phyloP scores from a whole-genome alignment of 2,888 invertebrate genomes.

The Cybosia mesomella region DNA sequence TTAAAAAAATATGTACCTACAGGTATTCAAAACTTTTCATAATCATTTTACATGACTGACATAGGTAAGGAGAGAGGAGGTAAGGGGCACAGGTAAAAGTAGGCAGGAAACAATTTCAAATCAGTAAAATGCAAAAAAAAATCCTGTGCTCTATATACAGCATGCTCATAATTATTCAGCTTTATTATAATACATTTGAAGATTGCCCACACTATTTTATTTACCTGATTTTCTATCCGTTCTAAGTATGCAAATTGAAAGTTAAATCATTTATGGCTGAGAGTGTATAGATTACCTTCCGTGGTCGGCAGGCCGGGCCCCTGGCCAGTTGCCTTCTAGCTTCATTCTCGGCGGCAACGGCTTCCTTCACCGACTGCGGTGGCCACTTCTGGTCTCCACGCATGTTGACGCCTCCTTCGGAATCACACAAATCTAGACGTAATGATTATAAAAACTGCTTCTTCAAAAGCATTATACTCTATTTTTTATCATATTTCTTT shows the following conservation, averaged over 20 bases:
- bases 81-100: background rate
- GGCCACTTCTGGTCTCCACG: conserved; percentile 96
- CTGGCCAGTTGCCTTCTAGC: conserved; percentile 90
- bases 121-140: conserved; percentile 30
- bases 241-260: conserved; percentile 9
- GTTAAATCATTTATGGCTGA: background rate
- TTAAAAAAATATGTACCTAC: background rate
- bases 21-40: background rate
- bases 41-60: background rate
- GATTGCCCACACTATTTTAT: conserved; percentile 44
- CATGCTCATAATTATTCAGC: conserved; percentile 52
- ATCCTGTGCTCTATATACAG: conserved; percentile 48
- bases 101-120: conserved; percentile 9
- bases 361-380: conserved; percentile 91
- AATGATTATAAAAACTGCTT: conserved; percentile 24
- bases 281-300: conserved; percentile 82
- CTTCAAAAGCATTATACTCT: background rate
- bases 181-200: conserved; percentile 30
- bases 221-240: conserved; percentile 17
- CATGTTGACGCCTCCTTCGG: conserved; percentile 92
- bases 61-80: background rate
- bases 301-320: conserved; percentile 92
- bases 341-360: conserved; percentile 91
- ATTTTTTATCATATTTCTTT: background rate
- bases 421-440: conserved; percentile 26